phyloP scores from a whole-genome alignment of 1,140 invertebrate species.

The Sweltsa coloradensis region DNA sequence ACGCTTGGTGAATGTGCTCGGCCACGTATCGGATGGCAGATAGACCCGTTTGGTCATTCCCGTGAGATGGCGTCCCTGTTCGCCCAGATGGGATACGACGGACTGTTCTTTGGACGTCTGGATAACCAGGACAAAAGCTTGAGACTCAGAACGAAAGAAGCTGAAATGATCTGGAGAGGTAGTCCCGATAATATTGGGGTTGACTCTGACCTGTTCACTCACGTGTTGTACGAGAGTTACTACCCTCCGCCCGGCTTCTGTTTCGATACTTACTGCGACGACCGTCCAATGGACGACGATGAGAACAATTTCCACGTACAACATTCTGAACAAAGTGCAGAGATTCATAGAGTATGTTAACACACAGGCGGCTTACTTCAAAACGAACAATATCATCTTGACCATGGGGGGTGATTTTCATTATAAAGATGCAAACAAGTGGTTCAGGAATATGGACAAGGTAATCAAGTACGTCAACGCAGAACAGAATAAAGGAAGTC shows the following conservation, averaged over 20 bases:
- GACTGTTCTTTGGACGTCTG: conserved; percentile 57
- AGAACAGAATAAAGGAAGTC: conserved; percentile 27
- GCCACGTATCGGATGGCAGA: conserved; percentile 60
- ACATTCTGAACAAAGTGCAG: conserved; percentile 43
- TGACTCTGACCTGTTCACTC: conserved; percentile 45
- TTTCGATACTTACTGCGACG: conserved; percentile 71
- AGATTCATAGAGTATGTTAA: conserved; percentile 7
- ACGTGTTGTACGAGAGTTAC: conserved; percentile 64
- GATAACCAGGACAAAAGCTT: conserved; percentile 61
- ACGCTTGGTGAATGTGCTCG: conserved; percentile 51
- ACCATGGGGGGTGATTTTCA: conserved; percentile 55
- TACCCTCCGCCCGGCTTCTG: conserved; percentile 76
- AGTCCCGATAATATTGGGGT: too few species aligned
- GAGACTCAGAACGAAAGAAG: conserved; percentile 35
- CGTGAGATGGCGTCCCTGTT: conserved; percentile 55
- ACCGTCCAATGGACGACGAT: conserved; percentile 71
- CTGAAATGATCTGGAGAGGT: conserved; percentile 50
- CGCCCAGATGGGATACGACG: conserved; percentile 58
- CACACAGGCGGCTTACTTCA: conserved; percentile 15
- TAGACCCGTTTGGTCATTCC: conserved; percentile 64
- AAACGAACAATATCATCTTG: conserved; percentile 40
- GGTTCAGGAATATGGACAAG: conserved; percentile 50
- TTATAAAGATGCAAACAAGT: conserved; percentile 44
- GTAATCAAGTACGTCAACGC: conserved; percentile 40
- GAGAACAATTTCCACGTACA: conserved; percentile 52